Base-by-base conservation (phyloP, 2,113 vertebrate species). In the Prionailurus bengalensis region DNA sequence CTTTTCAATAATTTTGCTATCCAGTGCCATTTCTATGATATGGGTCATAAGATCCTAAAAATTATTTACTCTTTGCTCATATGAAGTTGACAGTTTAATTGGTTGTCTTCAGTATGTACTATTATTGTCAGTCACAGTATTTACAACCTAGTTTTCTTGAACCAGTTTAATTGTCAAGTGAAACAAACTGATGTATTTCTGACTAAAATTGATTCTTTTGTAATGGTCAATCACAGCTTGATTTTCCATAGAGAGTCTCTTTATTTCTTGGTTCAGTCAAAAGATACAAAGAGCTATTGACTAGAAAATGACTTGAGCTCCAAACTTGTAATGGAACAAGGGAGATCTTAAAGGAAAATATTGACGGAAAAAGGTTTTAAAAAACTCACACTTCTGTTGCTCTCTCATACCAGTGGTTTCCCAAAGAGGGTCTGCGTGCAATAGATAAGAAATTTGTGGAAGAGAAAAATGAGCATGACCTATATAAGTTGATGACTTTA, bases 221-320 rank as follows among this genome's bases (percentile, higher is more conserved):
- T 80, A 96, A 85, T 73, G 33, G 27, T 33, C 86, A 96, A 42
- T 95, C 80, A 79, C 9, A 80, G 65, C 82, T 58, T 93, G 42
- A 80, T 94, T 92, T 94, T 97, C 85, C 74, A 96, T 86, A 61
- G 82, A 95, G 39, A 63, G 21, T 84, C 95, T 97, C 68, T 71
- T 70, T 84, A 63, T 90, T 92, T 96, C 71, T 97, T 97, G 42
- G 36, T 94, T 90, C 63, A 90, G 74, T 91, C 79, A 94, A 96
- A 96, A 97, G 48, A 88, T 87, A 96, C 86, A 96, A 96, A 96
- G 70, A 58, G 21, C 42, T 95, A 78, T 97, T 96, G 95, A 96
- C 80, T 90, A 88, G 74, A 90, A 95, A 95, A 95, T 92, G 87
- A 84, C 58, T 96, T 94, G 42, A 79, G 29, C 65, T 92, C 48